Conservation (phyloP, 1,140 invertebrate species). For the Globodera rostochiensis region DNA sequence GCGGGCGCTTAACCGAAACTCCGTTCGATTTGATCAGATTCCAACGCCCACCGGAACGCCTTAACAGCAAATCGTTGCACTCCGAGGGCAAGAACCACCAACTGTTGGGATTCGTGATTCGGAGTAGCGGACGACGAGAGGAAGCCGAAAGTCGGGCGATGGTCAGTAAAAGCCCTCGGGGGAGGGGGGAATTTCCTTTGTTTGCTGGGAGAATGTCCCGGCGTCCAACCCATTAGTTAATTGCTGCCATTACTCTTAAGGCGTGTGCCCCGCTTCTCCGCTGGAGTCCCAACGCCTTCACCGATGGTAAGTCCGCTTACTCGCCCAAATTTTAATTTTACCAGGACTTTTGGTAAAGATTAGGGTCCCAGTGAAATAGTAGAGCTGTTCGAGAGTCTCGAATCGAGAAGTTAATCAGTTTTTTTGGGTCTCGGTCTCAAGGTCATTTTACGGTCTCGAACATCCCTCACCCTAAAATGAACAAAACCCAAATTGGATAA, state of each 20-base stretch:
- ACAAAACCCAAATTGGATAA: too few relatives aligned
- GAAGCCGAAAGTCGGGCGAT: conserved; percentile 11
- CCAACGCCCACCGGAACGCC: conserved; percentile 36
- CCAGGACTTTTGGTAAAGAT: too few relatives aligned
- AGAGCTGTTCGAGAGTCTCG: too few relatives aligned
- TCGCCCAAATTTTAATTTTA: background rate
- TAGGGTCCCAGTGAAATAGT: background rate
- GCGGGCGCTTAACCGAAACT: background rate
- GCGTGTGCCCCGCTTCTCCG: conserved; percentile 54
- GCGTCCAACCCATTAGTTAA: background rate
- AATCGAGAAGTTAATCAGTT: background rate
- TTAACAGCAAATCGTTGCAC: conserved; percentile 51
- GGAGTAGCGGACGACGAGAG: conserved; percentile 26
- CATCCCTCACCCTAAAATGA: background rate
- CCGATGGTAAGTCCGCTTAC: conserved; percentile 38
- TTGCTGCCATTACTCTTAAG: conserved; percentile 38
- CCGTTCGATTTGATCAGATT: conserved; percentile 23
- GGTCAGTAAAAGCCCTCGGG: background rate
- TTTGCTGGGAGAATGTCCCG: too few relatives aligned
- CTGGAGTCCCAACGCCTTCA: conserved; percentile 48
- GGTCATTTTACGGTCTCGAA: too few relatives aligned
- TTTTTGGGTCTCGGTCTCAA: background rate
- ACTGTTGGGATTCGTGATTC: conserved; percentile 52
- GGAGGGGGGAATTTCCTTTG: too few relatives aligned
- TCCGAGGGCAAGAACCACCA: conserved; percentile 55